phyloP scores from a whole-genome alignment of 2,888 invertebrate species.

The Cryptocephalus primarius region DNA sequence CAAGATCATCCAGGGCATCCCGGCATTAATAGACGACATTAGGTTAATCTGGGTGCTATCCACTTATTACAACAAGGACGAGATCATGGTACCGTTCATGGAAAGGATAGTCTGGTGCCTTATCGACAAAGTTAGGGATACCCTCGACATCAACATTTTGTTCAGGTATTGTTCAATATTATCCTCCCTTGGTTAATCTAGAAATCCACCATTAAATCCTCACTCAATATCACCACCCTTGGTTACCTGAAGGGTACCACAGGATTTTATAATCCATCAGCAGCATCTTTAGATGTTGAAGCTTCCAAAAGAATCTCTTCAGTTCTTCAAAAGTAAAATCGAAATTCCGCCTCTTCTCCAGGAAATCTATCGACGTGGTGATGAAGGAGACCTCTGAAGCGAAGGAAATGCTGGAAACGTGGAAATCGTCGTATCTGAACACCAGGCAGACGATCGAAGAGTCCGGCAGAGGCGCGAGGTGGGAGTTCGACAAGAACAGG shows the following conservation, averaged over 20 bases:
- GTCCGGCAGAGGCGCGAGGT: slow-evolving; percentile 74
- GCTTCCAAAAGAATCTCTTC: no score
- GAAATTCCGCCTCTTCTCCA: slow-evolving; percentile 7
- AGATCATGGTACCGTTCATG: slow-evolving; percentile 75
- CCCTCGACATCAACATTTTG: slow-evolving; percentile 58
- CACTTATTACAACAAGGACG: slow-evolving; percentile 71
- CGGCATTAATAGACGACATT: slow-evolving; percentile 71
- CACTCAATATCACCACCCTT: no score
- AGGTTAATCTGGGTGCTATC: slow-evolving; percentile 90
- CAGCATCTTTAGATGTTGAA: no score
- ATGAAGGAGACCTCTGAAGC: slow-evolving; percentile 42
- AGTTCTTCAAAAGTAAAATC: no score
- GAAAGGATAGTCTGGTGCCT: slow-evolving; percentile 76
- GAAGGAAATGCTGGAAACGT: slow-evolving; percentile 56
- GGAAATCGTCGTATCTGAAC: slow-evolving; percentile 66
- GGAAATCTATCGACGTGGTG: slow-evolving; percentile 19
- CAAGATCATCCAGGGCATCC: slow-evolving; percentile 61
- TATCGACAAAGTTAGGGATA: slow-evolving; percentile 60
- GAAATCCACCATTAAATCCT: no score
- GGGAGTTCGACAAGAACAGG: slow-evolving; percentile 81
- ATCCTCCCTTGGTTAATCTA: no score
- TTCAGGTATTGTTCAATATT: slow-evolving; percentile 65
- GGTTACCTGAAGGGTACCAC: no score
- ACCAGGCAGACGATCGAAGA: slow-evolving; percentile 76
- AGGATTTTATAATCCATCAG: no score